A percentile compares a stretch with the other conserved stretches of the same genome.
Evolutionary conservation across 2,797 vertebrate species (phyloP).

Genomic region (Falco berigora): DNA sequence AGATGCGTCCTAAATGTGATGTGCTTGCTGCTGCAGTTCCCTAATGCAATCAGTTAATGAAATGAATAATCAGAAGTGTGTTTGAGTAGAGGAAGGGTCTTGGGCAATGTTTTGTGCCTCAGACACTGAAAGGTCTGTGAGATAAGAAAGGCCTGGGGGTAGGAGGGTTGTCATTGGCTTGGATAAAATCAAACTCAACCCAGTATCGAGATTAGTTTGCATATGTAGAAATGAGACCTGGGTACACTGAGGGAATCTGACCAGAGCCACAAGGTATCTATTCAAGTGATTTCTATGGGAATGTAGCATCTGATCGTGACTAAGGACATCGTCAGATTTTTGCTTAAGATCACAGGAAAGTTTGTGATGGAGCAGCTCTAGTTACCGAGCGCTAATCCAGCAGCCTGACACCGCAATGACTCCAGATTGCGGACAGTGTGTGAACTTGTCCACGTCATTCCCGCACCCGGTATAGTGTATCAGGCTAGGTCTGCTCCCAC

Average conservation of each 20-base stretch:
- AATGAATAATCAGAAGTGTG: neutral
- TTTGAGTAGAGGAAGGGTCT: neutral
- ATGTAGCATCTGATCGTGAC: neutral
- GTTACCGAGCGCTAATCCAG: neutral
- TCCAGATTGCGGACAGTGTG: neutral
- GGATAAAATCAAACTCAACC: neutral
- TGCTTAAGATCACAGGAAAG: neutral
- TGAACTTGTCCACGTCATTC: neutral
- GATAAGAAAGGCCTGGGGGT: neutral
- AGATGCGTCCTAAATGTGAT: neutral
- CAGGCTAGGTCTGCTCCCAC: neutral
- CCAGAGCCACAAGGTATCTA: neutral
- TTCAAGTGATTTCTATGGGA: neutral
- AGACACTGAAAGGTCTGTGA: neutral
- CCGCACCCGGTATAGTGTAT: neutral
- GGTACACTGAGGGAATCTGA: neutral
- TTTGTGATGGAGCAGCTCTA: neutral
- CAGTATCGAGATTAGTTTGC: neutral
- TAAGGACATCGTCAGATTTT: neutral
- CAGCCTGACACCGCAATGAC: neutral
- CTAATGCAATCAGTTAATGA: conserved; percentile 11
- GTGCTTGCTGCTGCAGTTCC: neutral
- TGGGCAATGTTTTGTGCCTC: neutral
- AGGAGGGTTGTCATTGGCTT: neutral
- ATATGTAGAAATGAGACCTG: neutral